A percentile compares a stretch with the other conserved stretches of the same genome.
Conservation (phyloP, 2,888 invertebrate species). For the Drosophila limbata region DNA sequence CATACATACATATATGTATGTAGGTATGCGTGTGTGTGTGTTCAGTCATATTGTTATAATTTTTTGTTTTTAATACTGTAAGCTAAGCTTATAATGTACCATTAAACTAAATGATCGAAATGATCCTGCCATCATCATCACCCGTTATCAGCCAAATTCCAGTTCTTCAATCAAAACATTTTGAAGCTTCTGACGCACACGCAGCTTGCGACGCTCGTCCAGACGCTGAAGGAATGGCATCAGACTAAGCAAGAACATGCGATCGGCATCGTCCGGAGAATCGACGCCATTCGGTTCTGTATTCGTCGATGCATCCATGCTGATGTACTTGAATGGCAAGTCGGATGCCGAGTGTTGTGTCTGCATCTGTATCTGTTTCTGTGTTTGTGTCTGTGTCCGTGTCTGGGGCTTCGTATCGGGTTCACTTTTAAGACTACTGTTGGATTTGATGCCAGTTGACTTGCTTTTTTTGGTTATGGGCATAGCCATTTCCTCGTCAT, state of each 20-base stretch:
- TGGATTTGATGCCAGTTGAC: constrained; percentile 5
- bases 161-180: constrained; percentile 77
- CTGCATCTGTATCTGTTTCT: neutral
- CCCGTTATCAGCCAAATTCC: constrained; percentile 71
- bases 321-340: constrained; percentile 62
- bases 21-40: constrained; percentile 7
- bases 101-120: constrained; percentile 13
- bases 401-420: constrained; percentile 41
- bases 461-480: constrained; percentile 38
- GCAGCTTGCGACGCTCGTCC: constrained; percentile 73
- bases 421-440: constrained; percentile 52
- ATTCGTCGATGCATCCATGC: constrained; percentile 67
- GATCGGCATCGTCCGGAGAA: constrained; percentile 72
- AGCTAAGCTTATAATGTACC: constrained; percentile 72
- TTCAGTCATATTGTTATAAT: constrained; percentile 63
- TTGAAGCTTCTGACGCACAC: constrained; percentile 78
- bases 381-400: constrained; percentile 2
- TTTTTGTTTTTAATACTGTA: constrained; percentile 63
- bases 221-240: constrained; percentile 76
- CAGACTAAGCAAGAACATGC: constrained; percentile 78
- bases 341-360: constrained; percentile 11
- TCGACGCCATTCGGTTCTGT: constrained; percentile 53
- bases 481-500: constrained; percentile 68
- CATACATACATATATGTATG: constrained; percentile 9
- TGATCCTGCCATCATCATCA: constrained; percentile 31